Evolutionary conservation across 2,888 invertebrate genomes (phyloP).

Genomic region (Deilephila elpenor): DNA sequence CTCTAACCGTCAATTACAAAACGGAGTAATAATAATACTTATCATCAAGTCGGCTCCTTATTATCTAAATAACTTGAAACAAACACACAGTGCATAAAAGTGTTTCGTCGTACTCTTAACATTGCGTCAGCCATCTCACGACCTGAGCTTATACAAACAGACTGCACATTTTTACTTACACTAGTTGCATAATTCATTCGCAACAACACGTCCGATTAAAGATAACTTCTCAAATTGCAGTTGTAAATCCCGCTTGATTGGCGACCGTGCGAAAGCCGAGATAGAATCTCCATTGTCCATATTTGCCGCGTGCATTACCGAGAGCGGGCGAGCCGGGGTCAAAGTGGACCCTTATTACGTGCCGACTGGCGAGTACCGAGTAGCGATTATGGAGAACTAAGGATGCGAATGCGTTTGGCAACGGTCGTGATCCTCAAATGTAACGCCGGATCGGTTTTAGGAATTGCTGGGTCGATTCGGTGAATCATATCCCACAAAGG

Average conservation of each 20-base stretch:
- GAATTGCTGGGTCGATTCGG: background rate
- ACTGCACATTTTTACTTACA: conserved; percentile 37
- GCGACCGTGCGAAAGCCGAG: conserved; percentile 69
- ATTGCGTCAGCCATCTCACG: background rate
- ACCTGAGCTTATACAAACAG: conserved; percentile 32
- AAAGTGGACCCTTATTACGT: conserved; percentile 69
- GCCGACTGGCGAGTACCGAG: conserved; percentile 52
- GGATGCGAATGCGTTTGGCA: conserved; percentile 16
- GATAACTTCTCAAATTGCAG: conserved; percentile 52
- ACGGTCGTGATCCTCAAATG: conserved; percentile 7
- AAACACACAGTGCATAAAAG: background rate
- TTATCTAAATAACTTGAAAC: no score
- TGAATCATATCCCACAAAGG: background rate
- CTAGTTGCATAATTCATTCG: conserved; percentile 35
- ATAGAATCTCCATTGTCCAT: conserved; percentile 69
- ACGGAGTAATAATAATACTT: no score
- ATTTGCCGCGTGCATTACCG: conserved; percentile 63
- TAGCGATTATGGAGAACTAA: conserved; percentile 38
- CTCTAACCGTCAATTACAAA: no score
- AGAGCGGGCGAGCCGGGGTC: conserved; percentile 64
- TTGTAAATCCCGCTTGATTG: conserved; percentile 55
- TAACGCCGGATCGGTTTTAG: conserved; percentile 6
- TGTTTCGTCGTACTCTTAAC: background rate
- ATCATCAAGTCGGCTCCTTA: no score
- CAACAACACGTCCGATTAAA: conserved; percentile 48